Evolutionary conservation across 2,113 vertebrate genomes (phyloP), one percentile per base, ranked within the genome.

Genomic region (Nestor notabilis): DNA sequence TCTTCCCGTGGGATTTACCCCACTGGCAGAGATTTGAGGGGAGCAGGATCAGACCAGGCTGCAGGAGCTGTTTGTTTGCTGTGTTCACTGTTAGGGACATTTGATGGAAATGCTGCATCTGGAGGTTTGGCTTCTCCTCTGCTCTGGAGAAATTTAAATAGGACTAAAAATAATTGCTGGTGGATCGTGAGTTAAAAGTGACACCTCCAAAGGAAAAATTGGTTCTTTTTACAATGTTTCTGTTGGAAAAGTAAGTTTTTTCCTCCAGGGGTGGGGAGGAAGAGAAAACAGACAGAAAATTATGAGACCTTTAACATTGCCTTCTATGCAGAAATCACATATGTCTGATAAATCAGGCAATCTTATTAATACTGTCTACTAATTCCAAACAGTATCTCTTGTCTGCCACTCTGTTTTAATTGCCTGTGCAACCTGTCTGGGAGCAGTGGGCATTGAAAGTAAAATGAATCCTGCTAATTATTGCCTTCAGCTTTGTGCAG

Each of bases 391-490:
- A 53, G 53, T 19, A 35, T 13, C 63, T 90, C 35, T 13, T 53
- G 11, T 7, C 90, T 77, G 58, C 19, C 69, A 13, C 19, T 2
- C 35, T 56, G 11, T 70, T 66, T 78, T 87, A 89, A 92, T 81
- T 86, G 72, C 76, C 53, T 39, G 53, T 61, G 58, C 88, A 95
- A 89, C 75, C 50, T 76, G 28, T 14, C 63, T 43, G 86, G 70
- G 70, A 91, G 53, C 86, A 86, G 53, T 11, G 37, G 52, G 63
- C 86, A 77, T 63, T 87, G 71, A 72, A 95, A 89, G 90, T 65
- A 64, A 89, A 90, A 87, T 70, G 89, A 95, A 89, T 78, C 72
- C 82, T 77, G 49, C 68, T 93, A 50, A 92, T 95, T 88, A 65
- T 53, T 81, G 88, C 79, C 66, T 81, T 23, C 72, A 39, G 77